These are phyloP conservation scores for Allolobophora icterica DNA, from an alignment of 2,888 invertebrate species.

Conservation along the genomic window DNA sequence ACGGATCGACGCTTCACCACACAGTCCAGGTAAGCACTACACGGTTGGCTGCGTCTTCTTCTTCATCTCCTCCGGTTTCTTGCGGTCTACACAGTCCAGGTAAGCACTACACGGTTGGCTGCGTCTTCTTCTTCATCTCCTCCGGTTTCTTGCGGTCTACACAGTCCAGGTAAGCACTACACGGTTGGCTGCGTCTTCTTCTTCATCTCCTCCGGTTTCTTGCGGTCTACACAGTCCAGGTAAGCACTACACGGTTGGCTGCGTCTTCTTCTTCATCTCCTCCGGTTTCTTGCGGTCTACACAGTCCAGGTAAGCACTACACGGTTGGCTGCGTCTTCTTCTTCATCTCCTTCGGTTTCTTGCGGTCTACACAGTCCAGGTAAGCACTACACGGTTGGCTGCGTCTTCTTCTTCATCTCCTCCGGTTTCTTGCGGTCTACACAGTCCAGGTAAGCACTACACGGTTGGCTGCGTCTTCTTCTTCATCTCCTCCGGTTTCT, in stretches of 20 bases:
- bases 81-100: neutral
- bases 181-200: neutral
- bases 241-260: neutral
- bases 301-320: too few species aligned
- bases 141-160: neutral
- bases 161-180: neutral
- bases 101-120: neutral
- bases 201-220: neutral
- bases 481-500: too few species aligned
- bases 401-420: too few species aligned
- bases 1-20: conserved; percentile 7
- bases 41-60: neutral
- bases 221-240: neutral
- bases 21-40: neutral
- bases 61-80: neutral
- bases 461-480: too few species aligned
- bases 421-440: too few species aligned
- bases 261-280: neutral
- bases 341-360: too few species aligned
- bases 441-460: too few species aligned
- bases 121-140: neutral
- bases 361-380: too few species aligned
- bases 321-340: too few species aligned
- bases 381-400: too few species aligned
- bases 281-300: too few species aligned